Percentiles rank a stretch among this genome's conserved stretches.
These are phyloP conservation scores for Crotalus tigris DNA, from an alignment of 2,113 vertebrate genomes.

Conservation along the genomic window DNA sequence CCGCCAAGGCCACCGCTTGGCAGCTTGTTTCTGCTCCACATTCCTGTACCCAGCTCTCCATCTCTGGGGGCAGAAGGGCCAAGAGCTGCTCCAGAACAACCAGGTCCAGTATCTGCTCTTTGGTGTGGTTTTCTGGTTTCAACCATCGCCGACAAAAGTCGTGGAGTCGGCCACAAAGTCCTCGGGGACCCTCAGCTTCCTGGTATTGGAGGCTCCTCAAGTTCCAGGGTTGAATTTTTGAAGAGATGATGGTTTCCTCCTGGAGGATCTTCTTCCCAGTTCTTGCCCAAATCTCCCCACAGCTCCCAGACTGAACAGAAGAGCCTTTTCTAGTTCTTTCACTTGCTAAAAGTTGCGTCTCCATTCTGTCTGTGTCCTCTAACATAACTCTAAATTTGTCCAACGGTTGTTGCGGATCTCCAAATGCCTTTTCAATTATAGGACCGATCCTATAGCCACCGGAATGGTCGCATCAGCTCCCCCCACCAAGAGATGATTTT, in stretches of 20 bases:
- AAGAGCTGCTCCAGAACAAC: neutral
- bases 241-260: neutral
- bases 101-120: neutral
- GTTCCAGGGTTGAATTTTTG: neutral
- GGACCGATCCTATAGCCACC: accelerated
- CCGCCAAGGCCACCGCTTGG: neutral
- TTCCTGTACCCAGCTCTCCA: neutral
- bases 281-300: neutral
- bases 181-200: neutral
- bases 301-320: neutral
- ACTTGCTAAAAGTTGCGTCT: neutral
- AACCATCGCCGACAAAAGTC: neutral
- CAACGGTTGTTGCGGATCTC: neutral
- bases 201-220: neutral
- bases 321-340: neutral
- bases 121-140: neutral
- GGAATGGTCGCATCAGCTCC: neutral
- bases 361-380: neutral
- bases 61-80: neutral
- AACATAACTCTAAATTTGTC: neutral
- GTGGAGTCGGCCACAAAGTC: neutral
- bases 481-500: neutral
- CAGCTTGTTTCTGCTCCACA: neutral
- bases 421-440: neutral
- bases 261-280: neutral